phyloP scores from a whole-genome alignment of 1,140 invertebrate species.

The Drosophila virilis region DNA sequence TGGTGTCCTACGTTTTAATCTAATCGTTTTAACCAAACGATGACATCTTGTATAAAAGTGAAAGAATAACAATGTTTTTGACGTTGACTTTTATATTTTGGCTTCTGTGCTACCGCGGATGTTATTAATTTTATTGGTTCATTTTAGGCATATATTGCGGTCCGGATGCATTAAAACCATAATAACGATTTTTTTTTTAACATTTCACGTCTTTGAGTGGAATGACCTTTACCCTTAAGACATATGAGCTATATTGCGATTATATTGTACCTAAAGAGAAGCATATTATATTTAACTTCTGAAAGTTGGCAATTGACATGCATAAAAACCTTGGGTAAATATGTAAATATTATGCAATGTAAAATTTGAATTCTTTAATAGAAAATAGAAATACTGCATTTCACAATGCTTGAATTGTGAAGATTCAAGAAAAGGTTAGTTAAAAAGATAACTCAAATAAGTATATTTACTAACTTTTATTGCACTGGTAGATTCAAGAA shows the following conservation, averaged over 20 bases:
- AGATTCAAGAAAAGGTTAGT: too few species aligned
- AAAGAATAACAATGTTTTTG: constrained; percentile 54
- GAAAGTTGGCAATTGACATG: too few species aligned
- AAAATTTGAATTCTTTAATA: too few species aligned
- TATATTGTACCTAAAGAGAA: neutral
- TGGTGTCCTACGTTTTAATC: too few species aligned
- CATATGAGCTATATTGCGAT: neutral
- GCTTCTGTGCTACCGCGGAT: constrained; percentile 56
- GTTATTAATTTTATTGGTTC: constrained; percentile 61
- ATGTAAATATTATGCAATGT: too few species aligned
- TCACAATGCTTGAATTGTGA: too few species aligned
- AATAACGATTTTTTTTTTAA: constrained; percentile 39
- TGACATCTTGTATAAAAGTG: constrained; percentile 73
- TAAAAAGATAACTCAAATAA: neutral
- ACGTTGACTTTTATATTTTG: constrained; percentile 32
- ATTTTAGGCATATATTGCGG: constrained; percentile 53
- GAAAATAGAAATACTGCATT: too few species aligned
- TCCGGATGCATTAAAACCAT: constrained; percentile 57
- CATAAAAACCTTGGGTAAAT: too few species aligned
- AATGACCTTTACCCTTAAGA: constrained; percentile 1
- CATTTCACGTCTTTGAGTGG: constrained; percentile 47
- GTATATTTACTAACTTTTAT: neutral
- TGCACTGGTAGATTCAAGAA: neutral
- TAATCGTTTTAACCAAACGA: constrained; percentile 20
- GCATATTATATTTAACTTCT: neutral